Base-by-base conservation (phyloP, 2,888 invertebrate genomes). In the Leptinotarsa rubiginosa region DNA sequence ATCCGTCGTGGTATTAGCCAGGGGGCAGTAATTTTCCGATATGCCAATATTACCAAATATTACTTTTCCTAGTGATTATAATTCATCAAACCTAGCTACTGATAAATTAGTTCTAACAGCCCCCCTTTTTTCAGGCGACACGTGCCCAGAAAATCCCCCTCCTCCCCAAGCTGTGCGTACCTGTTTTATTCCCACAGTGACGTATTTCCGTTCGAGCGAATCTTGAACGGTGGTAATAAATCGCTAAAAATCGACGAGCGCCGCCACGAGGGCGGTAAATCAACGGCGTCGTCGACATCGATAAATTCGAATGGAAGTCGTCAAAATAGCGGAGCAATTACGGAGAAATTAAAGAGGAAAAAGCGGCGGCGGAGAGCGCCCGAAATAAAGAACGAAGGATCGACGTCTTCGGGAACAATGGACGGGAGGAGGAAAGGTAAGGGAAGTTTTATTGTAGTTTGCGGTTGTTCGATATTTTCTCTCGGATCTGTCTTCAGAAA, bases 101-200 rank as follows among this genome's bases (percentile, higher is more conserved):
- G 31, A 31, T 31, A 0, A 10, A 31, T 31, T 7, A 50, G 16
- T 0, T 50, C 50, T 50, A n/a, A 15, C 50, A 16, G 7, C n/a
- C 16, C 4, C 50, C 15, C n/a, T 16, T 50, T 50, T 50, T 67
- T 4, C 52, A 67, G 56, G 41, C n/a, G 31, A 31, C 62, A 41
- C 62, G 62, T 68, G 65, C 68, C 3, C 59, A 71, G 69, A 62
- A 50, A 72, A 54, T 59, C 65, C 15, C n/a, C 64, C 47, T 20
- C 62, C 25, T 56, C 49, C 20, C 25, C 59, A n/a, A 13, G 18
- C 31, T n/a, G 25, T 31, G 25, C 47, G 12, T 77, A 75, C 31
- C 71, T 82, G 64, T 81, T 79, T 70, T 77, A 81, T 75, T 81
- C 82, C 10, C 79, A 75, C 13, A 82, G 82, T 74, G 82, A 83